phyloP scores from a whole-genome alignment of 2,888 invertebrate species.

The Rhyacophila evoluta region DNA sequence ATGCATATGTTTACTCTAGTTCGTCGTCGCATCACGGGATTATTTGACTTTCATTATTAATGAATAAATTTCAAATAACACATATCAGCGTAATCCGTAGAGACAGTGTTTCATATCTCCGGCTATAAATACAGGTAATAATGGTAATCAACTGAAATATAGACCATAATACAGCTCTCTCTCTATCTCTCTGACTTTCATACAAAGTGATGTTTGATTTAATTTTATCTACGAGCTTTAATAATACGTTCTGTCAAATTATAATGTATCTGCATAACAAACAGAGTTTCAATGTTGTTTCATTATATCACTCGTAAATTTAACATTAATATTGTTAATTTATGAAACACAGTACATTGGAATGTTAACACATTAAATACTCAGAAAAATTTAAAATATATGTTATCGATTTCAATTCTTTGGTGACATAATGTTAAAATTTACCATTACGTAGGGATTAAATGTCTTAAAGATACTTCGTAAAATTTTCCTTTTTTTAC shows the following conservation, averaged over 20 bases:
- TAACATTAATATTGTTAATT: no score
- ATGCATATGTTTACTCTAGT: slow-evolving; percentile 9
- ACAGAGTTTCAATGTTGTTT: background rate
- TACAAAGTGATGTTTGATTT: background rate
- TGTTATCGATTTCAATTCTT: no score
- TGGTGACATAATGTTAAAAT: no score
- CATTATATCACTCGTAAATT: no score
- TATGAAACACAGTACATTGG: no score
- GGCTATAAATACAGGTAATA: background rate
- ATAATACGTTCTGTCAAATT: background rate
- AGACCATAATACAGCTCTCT: background rate
- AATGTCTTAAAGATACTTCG: no score
- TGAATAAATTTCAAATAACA: slow-evolving; percentile 24
- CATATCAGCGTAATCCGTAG: background rate
- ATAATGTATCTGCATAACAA: background rate
- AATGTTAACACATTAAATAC: no score
- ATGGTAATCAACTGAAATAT: slow-evolving; percentile 7
- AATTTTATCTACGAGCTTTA: background rate
- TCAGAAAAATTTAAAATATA: no score
- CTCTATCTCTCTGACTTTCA: background rate
- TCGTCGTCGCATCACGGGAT: background rate
- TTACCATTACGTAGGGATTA: no score
- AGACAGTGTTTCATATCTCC: background rate
- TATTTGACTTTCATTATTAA: slow-evolving; percentile 22
- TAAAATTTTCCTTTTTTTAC: no score